Evolutionary conservation across 2,797 vertebrate species (phyloP), one percentile per base, ranked within the genome.

Genomic region (Holocentrus rufus): DNA sequence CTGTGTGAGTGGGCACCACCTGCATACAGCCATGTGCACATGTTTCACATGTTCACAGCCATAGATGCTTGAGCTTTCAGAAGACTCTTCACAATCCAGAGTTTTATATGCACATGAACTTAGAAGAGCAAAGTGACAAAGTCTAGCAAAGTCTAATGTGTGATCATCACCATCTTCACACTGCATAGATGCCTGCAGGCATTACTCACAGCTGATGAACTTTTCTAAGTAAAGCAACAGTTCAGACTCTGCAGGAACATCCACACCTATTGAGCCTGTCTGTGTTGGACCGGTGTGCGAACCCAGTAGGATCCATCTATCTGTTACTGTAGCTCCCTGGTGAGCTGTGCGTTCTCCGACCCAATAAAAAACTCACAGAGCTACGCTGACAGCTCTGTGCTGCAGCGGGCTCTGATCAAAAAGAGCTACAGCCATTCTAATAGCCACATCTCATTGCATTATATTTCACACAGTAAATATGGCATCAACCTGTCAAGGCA

Each of bases 401-500:
- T 82, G 86, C 81, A 70, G 79, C 81, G 86, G 80, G 54, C 85
- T 81, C 87, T 76, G 83, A 88, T 91, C 89, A 90, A 80, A 87
- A 89, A 91, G 90, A 91, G 84, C 88, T 90, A 90, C 84, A 81
- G 82, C 86, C 88, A 73, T 81, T 92, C 87, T 92, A 92, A 90
- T 88, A 85, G 87, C 85, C 83, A 88, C 88, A 91, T 89, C 86
- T 87, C 91, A 89, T 82, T 80, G 90, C 81, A 88, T 89, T 91
- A 90, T 92, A 93, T 93, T 92, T 93, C 90, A 92, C 86, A 88
- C 88, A 70, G 85, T 90, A 93, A 93, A 92, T 88, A 91, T 84
- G 84, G 86, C 88, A 90, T 91, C 88, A 91, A 89, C 81, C 90
- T 89, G 90, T 90, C 92, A 82, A 53, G 85, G 69, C 54, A 69